These are phyloP conservation scores for Tenrec ecaudatus DNA, from an alignment of 2,113 vertebrate species.

Conservation along the genomic window DNA sequence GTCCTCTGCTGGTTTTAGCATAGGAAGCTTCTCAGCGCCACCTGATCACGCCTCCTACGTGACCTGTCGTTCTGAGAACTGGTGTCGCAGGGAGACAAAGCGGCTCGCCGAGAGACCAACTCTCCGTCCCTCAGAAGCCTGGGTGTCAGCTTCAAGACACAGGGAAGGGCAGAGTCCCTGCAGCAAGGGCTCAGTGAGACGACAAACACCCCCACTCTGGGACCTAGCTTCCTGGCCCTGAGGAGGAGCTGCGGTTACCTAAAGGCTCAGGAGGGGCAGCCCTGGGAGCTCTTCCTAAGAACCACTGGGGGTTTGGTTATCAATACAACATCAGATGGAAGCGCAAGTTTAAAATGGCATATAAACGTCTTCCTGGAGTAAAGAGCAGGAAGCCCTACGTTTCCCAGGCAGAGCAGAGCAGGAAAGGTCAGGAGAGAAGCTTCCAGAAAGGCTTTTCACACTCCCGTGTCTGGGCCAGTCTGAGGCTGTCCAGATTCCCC, in stretches of 20 bases:
- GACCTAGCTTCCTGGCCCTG: neutral
- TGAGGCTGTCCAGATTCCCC: too few relatives aligned
- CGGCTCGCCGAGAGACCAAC: neutral
- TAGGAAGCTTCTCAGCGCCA: slow-evolving; percentile 44
- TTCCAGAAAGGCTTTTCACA: neutral
- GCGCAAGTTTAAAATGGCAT: neutral
- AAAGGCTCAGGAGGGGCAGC: neutral
- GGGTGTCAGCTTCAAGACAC: neutral
- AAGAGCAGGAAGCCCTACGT: neutral
- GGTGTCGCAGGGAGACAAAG: slow-evolving; percentile 1
- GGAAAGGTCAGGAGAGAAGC: neutral
- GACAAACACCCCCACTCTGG: neutral
- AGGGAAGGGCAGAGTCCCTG: neutral
- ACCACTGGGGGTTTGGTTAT: neutral
- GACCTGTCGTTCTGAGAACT: slow-evolving; percentile 36
- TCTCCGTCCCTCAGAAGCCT: slow-evolving; percentile 5
- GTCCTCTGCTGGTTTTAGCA: slow-evolving; percentile 56
- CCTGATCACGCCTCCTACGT: slow-evolving; percentile 14
- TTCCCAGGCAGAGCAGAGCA: neutral
- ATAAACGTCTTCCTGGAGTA: neutral
- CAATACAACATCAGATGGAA: neutral
- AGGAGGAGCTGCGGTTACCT: neutral
- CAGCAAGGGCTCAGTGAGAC: neutral
- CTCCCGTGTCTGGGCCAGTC: too few relatives aligned
- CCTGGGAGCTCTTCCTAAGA: neutral